These are phyloP conservation scores for Cetonia aurata DNA, from an alignment of 2,888 invertebrate species.

Conservation along the genomic window DNA sequence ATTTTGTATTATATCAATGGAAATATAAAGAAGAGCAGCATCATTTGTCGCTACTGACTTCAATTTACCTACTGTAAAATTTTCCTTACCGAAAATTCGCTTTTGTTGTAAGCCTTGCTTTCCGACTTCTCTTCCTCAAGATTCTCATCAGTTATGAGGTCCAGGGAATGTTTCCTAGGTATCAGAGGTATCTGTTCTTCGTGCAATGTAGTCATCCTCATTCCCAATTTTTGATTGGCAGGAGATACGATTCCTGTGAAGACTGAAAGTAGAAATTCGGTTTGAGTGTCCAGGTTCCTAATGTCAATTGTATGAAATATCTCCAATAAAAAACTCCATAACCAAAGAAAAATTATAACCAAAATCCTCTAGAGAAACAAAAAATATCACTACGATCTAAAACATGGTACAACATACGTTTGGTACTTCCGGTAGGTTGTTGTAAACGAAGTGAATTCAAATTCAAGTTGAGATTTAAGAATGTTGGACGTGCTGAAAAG, in stretches of 20 bases:
- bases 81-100: slow-evolving; percentile 23
- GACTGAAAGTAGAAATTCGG: slow-evolving; percentile 49
- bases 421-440: slow-evolving; percentile 78
- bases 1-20: no score
- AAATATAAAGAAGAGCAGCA: background rate
- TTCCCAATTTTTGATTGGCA: slow-evolving; percentile 85
- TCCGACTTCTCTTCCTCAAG: slow-evolving; percentile 62
- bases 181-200: slow-evolving; percentile 81
- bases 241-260: slow-evolving; percentile 75
- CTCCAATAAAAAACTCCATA: slow-evolving; percentile 24
- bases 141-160: slow-evolving; percentile 62
- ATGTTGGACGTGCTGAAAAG: slow-evolving; percentile 97
- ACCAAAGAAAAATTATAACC: slow-evolving; percentile 32
- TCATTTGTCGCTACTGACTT: no score
- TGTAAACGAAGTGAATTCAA: slow-evolving; percentile 91
- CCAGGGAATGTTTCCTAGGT: slow-evolving; percentile 67
- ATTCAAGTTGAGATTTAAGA: slow-evolving; percentile 97
- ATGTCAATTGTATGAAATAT: slow-evolving; percentile 45
- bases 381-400: slow-evolving; percentile 48
- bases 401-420: slow-evolving; percentile 79
- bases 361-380: slow-evolving; percentile 44
- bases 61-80: no score
- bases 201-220: slow-evolving; percentile 92
- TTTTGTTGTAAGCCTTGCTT: slow-evolving; percentile 23
- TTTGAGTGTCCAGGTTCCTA: background rate